A percentile compares a stretch with the other conserved stretches of the same genome.
Evolutionary conservation across 2,888 invertebrate genomes (phyloP).

Genomic region (Dolichomitus sp.): DNA sequence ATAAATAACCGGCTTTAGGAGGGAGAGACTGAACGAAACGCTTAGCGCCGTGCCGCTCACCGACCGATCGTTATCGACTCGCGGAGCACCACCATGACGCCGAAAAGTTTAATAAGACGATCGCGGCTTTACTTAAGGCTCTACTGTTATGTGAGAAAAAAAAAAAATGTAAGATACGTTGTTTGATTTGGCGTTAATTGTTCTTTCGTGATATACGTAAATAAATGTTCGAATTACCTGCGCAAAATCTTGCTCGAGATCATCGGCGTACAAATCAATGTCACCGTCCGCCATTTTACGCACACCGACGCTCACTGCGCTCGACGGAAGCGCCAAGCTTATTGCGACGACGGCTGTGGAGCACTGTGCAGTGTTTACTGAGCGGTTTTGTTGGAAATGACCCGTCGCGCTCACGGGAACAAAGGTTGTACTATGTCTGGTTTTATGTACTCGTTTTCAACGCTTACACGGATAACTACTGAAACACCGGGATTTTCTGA

Average conservation of each 20-base stretch:
- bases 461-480: no score
- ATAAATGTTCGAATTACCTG: conserved; percentile 87
- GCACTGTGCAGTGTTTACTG: conserved; percentile 11
- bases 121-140: conserved; percentile 36
- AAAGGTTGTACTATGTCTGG: background rate
- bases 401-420: background rate
- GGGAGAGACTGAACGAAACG: conserved; percentile 13
- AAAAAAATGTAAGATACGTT: background rate
- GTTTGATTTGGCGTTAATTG: background rate
- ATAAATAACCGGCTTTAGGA: background rate
- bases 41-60: conserved; percentile 45
- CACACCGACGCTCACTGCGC: conserved; percentile 81
- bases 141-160: background rate
- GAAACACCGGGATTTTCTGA: no score
- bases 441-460: no score
- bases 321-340: conserved; percentile 65
- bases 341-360: conserved; percentile 14
- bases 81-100: conserved; percentile 76
- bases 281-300: conserved; percentile 97
- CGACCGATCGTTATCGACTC: conserved; percentile 75
- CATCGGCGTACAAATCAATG: conserved; percentile 98
- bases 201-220: background rate
- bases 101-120: conserved; percentile 70
- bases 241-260: conserved; percentile 97
- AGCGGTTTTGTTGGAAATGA: background rate